A percentile compares a stretch with the other conserved stretches of the same genome.
Evolutionary conservation across 2,797 vertebrate genomes (phyloP).

Genomic region (Pangasius krempfi): DNA sequence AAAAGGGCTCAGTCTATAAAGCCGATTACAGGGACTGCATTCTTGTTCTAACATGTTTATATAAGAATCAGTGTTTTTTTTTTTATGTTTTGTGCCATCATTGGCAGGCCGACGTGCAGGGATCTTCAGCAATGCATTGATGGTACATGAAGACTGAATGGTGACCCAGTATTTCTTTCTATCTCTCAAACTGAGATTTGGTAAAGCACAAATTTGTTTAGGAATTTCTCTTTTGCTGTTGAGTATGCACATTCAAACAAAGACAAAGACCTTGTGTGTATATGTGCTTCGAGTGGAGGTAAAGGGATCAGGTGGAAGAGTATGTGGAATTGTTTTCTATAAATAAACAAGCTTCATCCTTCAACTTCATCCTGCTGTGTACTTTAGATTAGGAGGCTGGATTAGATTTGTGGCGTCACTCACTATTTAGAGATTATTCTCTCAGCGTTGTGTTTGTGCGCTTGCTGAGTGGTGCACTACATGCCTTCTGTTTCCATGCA

Average conservation of each 20-base stretch:
- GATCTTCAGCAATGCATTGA: background rate
- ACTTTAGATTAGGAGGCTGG: conserved; percentile 77
- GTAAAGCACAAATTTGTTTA: background rate
- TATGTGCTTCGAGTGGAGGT: conserved; percentile 36
- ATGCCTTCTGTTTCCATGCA: conserved; percentile 18
- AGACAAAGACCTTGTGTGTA: conserved; percentile 7
- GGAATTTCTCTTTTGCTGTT: background rate
- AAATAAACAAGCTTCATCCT: conserved; percentile 75
- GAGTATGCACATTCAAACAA: background rate
- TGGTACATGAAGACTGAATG: background rate
- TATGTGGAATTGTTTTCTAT: conserved; percentile 74
- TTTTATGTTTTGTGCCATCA: background rate
- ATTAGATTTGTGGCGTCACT: conserved; percentile 78
- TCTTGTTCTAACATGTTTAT: conserved; percentile 26
- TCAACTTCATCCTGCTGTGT: conserved; percentile 71
- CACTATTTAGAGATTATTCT: conserved; percentile 64
- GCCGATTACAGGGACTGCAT: conserved; percentile 27
- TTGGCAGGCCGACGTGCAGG: background rate
- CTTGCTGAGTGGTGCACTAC: conserved; percentile 59
- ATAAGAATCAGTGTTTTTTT: conserved; percentile 5
- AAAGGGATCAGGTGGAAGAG: conserved; percentile 39
- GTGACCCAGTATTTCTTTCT: background rate
- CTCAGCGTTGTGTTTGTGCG: conserved; percentile 51
- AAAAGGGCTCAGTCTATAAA: conserved; percentile 21
- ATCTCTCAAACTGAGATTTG: conserved; percentile 5